Evolutionary conservation across 1,140 invertebrate genomes (phyloP), one percentile per base, ranked within the genome.

Genomic region (Octopus bimaculoides): DNA sequence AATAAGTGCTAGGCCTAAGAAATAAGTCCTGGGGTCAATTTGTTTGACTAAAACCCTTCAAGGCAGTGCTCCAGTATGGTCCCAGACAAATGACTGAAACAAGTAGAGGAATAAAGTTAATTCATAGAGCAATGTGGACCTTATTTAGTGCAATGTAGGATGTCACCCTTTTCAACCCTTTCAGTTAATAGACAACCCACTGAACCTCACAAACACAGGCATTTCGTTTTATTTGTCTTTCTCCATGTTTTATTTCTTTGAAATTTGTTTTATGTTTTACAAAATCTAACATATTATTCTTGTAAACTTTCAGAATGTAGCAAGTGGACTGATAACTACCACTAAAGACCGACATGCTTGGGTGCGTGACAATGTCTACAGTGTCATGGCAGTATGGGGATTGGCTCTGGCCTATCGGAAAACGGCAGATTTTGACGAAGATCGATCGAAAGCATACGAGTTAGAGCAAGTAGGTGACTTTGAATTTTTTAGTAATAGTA

Each of bases 351-450:
- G 96, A 87, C 97, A 99, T 93, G 97, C 98, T 0, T 99, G 98
- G 98, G 96, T 99, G 80, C 92, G 98, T 20, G 98, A 99, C 89
- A 99, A 99, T 92, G 93, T 99, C 0, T 99, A 99, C 88, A 97
- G 96, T 82, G 97, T 98, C 84, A 91, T 99, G 81, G 95, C 97
- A 17, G 96, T 99, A 10, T 99, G 98, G 98, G 97, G 96, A 12
- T 91, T 99, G 2, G 96, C 97, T 4, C 96, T 99, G 94, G 96
- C 98, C 0, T 99, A 99, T 89, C 98, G 98, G 89, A 99, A 99
- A 91, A 97, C 97, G 87, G 97, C 97, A 5, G 98, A 99, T 91
- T 94, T 97, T 88, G 98, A 99, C 91, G 98, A 99, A 91, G 98
- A 99, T 89, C 91, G 97, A 82, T 96, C 97, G 0, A 99, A 98